phyloP scores from a whole-genome alignment of 1,140 invertebrate genomes.

The Drosophila pseudoobscura region DNA sequence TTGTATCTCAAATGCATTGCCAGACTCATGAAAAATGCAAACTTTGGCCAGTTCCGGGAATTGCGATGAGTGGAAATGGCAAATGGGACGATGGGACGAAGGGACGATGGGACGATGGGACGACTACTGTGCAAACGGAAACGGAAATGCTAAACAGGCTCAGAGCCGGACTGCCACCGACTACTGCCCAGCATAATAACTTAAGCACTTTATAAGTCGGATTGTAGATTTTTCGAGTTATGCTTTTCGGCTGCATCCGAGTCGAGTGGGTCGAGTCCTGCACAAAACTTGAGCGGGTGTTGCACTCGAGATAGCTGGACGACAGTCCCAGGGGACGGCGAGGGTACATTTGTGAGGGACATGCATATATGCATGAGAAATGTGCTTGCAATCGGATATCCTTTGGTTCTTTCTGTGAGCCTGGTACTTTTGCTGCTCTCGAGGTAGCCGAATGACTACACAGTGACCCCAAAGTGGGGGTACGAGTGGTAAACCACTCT shows the following conservation, averaged over 20 bases:
- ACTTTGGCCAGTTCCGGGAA: neutral
- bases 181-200: slow-evolving; percentile 54
- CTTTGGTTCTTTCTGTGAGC: slow-evolving; percentile 11
- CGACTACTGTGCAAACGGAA: slow-evolving; percentile 55
- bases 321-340: slow-evolving; percentile 12
- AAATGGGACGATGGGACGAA: neutral
- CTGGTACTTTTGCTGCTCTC: slow-evolving; percentile 4
- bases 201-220: slow-evolving; percentile 73
- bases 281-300: slow-evolving; percentile 46
- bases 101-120: too few species aligned
- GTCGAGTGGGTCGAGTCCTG: slow-evolving; percentile 27
- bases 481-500: too few species aligned
- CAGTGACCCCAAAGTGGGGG: neutral
- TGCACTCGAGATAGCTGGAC: slow-evolving; percentile 60
- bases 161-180: slow-evolving; percentile 6
- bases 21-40: slow-evolving; percentile 62
- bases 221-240: slow-evolving; percentile 54
- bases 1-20: slow-evolving; percentile 40
- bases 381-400: neutral
- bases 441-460: too few species aligned
- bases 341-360: neutral
- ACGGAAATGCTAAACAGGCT: slow-evolving; percentile 68
- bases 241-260: slow-evolving; percentile 11
- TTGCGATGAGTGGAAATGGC: neutral
- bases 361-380: neutral